phyloP scores from a whole-genome alignment of 2,113 vertebrate species.

The Cairina moschata region DNA sequence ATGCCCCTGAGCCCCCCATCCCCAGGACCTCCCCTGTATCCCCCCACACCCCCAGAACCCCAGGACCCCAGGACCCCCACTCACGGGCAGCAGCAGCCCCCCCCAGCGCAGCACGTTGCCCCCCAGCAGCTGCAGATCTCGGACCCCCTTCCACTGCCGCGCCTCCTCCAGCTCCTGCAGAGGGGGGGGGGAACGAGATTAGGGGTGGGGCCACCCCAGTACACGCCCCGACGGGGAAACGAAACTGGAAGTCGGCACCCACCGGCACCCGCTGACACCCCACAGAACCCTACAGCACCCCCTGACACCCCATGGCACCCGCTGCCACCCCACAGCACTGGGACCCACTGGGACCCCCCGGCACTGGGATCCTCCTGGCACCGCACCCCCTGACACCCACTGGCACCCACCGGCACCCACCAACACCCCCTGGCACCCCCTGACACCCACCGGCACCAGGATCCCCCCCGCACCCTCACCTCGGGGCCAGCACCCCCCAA shows the following conservation, averaged over 20 bases:
- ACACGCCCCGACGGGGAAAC: neutral
- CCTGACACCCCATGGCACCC: no score
- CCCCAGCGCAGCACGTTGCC: constrained; percentile 59
- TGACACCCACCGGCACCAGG: neutral
- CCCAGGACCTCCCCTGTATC: no score
- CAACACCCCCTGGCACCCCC: neutral
- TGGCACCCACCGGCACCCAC: neutral
- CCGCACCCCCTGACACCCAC: no score
- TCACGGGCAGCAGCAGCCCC: constrained; percentile 66
- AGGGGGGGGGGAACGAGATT: neutral
- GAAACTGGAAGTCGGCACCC: neutral
- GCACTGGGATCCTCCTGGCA: no score
- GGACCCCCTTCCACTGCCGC: neutral
- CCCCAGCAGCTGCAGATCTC: constrained; percentile 27
- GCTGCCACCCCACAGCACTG: no score
- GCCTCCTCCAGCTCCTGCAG: constrained; percentile 68
- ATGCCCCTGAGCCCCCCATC: neutral
- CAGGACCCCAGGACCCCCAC: neutral
- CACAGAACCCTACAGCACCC: no score
- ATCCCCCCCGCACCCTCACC: no score
- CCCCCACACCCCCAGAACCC: neutral
- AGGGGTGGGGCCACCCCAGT: neutral
- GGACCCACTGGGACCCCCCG: no score
- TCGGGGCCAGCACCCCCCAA: neutral
- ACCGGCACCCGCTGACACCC: no score